A percentile compares a stretch with the other conserved stretches of the same genome.
Evolutionary conservation across 2,113 vertebrate species (phyloP).

Genomic region (Chauna torquata): DNA sequence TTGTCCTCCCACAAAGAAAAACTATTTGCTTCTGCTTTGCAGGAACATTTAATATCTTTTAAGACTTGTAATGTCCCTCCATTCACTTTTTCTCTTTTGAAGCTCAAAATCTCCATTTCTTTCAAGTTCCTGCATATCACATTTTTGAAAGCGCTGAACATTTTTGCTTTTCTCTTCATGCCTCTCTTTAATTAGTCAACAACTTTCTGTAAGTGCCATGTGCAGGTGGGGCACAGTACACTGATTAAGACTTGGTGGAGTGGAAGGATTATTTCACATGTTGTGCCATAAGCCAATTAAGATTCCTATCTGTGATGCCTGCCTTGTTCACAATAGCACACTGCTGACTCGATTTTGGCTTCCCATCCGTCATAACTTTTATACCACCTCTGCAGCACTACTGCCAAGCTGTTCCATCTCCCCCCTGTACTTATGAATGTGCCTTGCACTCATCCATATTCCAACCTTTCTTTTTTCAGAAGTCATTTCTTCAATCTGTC

Average conservation of each 20-base stretch:
- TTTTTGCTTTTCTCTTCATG: neutral
- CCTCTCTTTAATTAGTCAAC: neutral
- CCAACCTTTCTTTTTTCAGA: neutral
- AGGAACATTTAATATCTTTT: neutral
- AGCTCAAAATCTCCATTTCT: neutral
- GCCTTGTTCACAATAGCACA: neutral
- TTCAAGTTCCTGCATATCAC: neutral
- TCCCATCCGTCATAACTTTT: rapidly evolving
- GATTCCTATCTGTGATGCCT: neutral
- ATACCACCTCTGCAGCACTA: neutral
- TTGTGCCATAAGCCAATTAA: neutral
- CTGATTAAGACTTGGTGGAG: neutral
- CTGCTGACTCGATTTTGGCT: neutral
- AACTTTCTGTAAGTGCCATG: neutral
- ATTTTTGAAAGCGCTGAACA: neutral
- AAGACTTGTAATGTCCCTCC: neutral
- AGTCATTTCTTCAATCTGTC: neutral
- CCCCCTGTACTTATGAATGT: neutral
- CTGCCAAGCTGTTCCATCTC: neutral
- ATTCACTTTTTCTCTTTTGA: neutral
- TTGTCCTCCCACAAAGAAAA: neutral
- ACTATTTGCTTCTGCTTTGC: neutral
- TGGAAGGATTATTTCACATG: neutral
- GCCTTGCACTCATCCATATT: neutral
- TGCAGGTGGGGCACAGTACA: neutral